Conservation (phyloP, 2,888 invertebrate species). For the Lepidochrysops patricia region DNA sequence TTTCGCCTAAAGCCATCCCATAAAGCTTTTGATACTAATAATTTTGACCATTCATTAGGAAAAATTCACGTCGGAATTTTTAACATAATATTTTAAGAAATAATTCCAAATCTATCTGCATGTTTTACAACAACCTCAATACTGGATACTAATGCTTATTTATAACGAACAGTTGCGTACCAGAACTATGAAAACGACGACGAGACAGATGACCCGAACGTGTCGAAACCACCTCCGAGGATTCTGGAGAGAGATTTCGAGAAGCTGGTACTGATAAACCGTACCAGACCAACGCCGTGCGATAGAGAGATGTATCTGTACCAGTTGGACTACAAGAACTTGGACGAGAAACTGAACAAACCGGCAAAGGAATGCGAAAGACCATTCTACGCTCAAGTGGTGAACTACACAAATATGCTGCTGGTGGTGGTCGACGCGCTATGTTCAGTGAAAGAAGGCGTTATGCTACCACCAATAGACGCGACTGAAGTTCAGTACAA, state of each 20-base stretch:
- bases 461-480: conserved; percentile 49
- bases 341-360: conserved; percentile 66
- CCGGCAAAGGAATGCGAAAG: conserved; percentile 58
- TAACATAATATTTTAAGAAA: neutral
- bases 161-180: conserved; percentile 42
- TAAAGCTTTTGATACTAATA: neutral
- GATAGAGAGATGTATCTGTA: conserved; percentile 81
- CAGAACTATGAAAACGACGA: conserved; percentile 68
- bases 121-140: neutral
- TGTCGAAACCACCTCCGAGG: conserved; percentile 57
- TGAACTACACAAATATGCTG: conserved; percentile 85
- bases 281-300: conserved; percentile 89
- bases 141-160: neutral
- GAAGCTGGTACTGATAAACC: conserved; percentile 78
- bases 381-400: conserved; percentile 82
- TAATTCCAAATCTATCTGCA: neutral
- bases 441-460: conserved; percentile 70
- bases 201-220: conserved; percentile 52
- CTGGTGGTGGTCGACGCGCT: conserved; percentile 82
- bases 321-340: conserved; percentile 62
- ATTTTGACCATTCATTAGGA: neutral
- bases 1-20: neutral
- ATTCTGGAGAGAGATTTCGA: conserved; percentile 75
- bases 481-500: conserved; percentile 71
- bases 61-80: neutral